A percentile compares a stretch with the other conserved stretches of the same genome.
Evolutionary conservation across 2,113 vertebrate genomes (phyloP).

Genomic region (Aepyceros melampus): DNA sequence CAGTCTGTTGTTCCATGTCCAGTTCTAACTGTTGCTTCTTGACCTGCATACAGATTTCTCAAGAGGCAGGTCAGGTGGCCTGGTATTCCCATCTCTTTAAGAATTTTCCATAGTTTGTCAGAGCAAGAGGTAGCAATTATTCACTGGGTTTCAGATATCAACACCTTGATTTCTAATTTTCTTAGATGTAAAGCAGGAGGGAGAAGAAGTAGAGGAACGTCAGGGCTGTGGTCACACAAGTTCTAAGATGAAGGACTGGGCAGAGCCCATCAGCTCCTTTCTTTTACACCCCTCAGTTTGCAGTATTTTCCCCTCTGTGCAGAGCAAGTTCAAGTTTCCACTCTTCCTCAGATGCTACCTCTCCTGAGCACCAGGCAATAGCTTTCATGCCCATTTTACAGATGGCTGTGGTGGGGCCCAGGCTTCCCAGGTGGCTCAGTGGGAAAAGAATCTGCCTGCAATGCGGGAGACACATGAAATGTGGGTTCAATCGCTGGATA

Average conservation of each 20-base stretch:
- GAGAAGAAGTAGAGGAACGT: not conserved
- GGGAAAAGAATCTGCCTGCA: not conserved
- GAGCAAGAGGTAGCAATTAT: not conserved
- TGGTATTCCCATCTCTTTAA: not conserved
- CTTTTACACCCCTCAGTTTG: not conserved
- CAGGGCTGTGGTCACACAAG: not conserved
- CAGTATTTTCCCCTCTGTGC: accelerated
- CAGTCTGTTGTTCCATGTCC: not conserved
- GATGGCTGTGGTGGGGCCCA: accelerated
- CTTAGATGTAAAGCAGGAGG: not conserved
- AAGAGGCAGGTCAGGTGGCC: not conserved
- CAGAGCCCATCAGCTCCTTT: not conserved
- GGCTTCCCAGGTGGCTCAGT: not conserved
- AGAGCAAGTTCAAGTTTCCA: accelerated
- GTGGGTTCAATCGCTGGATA: not conserved
- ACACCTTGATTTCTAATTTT: not conserved
- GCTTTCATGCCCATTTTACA: not conserved
- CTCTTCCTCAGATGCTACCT: not conserved
- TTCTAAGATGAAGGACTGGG: not conserved
- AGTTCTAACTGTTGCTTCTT: not conserved
- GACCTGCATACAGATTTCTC: not conserved
- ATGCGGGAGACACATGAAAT: not conserved
- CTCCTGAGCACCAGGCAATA: accelerated
- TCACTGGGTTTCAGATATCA: not conserved
- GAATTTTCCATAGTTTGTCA: not conserved